phyloP scores from a whole-genome alignment of 2,888 invertebrate genomes.

The Amiota communis region DNA sequence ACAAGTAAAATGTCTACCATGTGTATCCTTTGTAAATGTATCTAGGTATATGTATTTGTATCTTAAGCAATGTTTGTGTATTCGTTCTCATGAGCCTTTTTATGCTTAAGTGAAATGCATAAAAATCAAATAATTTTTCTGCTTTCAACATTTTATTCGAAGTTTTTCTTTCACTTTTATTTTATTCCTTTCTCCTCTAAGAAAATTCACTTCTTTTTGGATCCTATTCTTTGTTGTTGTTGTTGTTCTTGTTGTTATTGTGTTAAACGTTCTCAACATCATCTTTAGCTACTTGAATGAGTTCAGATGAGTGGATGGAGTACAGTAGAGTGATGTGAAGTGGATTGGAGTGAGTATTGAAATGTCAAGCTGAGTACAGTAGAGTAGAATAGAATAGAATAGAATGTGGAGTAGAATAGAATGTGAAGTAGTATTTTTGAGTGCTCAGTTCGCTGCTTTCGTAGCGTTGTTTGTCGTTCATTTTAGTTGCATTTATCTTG shows the following conservation, averaged over 20 bases:
- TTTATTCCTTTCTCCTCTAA: background rate
- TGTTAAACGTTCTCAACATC: background rate
- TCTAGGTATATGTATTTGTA: background rate
- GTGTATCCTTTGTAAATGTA: background rate
- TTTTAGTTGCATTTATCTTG: background rate
- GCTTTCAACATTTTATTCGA: constrained; percentile 48
- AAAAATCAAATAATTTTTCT: constrained; percentile 67
- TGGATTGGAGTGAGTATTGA: too few relatives aligned
- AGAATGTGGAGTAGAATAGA: too few relatives aligned
- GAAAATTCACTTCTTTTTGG: background rate
- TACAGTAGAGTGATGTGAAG: too few relatives aligned
- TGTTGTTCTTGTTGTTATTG: background rate
- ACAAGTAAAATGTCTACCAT: too few relatives aligned
- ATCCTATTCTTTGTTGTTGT: background rate
- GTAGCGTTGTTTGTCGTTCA: background rate
- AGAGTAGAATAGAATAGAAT: too few relatives aligned
- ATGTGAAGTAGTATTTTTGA: too few relatives aligned
- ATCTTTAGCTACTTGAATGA: background rate
- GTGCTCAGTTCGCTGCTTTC: too few relatives aligned
- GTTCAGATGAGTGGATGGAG: too few relatives aligned
- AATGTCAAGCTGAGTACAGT: too few relatives aligned
- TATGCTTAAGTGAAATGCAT: constrained; percentile 63
- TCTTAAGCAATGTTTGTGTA: background rate
- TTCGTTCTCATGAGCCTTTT: constrained; percentile 41
- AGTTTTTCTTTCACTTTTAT: background rate